A percentile compares a stretch with the other conserved stretches of the same genome.
Evolutionary conservation across 2,888 invertebrate genomes (phyloP).

Genomic region (Drosophila mettleri): DNA sequence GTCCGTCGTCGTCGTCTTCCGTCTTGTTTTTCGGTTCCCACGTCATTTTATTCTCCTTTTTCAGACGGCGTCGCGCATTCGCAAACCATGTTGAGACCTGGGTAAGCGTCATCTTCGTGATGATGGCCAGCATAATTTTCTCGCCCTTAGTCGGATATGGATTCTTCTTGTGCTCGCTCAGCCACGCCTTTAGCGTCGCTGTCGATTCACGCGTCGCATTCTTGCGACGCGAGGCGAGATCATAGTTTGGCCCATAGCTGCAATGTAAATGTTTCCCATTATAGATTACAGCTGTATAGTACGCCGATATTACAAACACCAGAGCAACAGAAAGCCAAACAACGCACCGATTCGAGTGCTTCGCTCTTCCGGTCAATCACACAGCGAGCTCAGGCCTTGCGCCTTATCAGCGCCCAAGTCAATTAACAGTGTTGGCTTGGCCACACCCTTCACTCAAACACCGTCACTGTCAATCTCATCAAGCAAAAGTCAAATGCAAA

Average conservation of each 20-base stretch:
- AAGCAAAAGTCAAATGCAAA: conserved; percentile 24
- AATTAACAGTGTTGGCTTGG: conserved; percentile 34
- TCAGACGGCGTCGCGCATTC: conserved; percentile 95
- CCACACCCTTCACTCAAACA: conserved; percentile 49
- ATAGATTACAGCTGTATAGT: background rate
- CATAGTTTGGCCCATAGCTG: conserved; percentile 97
- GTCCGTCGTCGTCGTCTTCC: conserved; percentile 94
- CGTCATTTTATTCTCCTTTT: conserved; percentile 99
- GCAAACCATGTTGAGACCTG: conserved; percentile 99
- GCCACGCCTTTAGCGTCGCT: conserved; percentile 98
- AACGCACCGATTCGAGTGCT: conserved; percentile 36
- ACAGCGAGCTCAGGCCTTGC: background rate
- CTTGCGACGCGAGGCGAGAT: conserved; percentile 97
- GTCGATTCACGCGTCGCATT: conserved; percentile 99
- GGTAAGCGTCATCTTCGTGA: conserved; percentile 97
- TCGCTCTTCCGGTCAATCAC: conserved; percentile 48
- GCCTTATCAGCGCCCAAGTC: conserved; percentile 39
- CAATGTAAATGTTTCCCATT: conserved; percentile 18
- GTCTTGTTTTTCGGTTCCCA: conserved; percentile 98
- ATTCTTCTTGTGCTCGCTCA: conserved; percentile 98
- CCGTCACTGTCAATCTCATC: conserved; percentile 24
- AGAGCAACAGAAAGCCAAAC: conserved; percentile 11
- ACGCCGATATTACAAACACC: conserved; percentile 4
- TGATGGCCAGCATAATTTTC: conserved; percentile 97
- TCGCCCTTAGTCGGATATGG: conserved; percentile 98